Evolutionary conservation across 2,113 vertebrate genomes (phyloP).

Genomic region (Ptilorrhoa leucosticta): DNA sequence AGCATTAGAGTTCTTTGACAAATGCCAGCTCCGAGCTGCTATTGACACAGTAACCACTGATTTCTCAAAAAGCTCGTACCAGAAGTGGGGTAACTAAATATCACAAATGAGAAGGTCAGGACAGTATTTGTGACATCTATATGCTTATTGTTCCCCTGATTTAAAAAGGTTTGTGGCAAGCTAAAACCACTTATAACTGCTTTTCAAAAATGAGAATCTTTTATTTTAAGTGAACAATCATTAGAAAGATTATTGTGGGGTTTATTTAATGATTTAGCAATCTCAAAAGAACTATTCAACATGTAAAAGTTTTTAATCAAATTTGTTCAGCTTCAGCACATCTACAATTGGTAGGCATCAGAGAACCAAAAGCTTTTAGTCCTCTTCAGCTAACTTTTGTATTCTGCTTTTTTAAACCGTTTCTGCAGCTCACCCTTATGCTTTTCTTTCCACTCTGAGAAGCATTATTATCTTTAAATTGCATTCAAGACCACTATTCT

Average conservation of each 20-base stretch:
- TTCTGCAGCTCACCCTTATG: neutral
- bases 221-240: neutral
- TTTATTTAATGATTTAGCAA: neutral
- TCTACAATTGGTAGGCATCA: neutral
- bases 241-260: neutral
- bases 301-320: neutral
- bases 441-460: neutral
- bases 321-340: neutral
- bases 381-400: neutral
- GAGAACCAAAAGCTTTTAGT: neutral
- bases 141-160: neutral
- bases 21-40: neutral
- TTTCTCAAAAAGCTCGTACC: neutral
- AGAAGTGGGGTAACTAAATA: neutral
- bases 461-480: neutral
- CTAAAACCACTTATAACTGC: neutral
- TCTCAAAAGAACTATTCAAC: neutral
- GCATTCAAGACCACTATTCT: neutral
- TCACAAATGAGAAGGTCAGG: neutral
- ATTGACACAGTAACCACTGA: neutral
- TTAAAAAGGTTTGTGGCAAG: neutral
- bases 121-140: neutral
- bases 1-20: neutral
- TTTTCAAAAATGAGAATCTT: neutral
- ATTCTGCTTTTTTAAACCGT: neutral